Conservation (phyloP, 2,797 vertebrate genomes). For the Rhinogobio ventralis region DNA sequence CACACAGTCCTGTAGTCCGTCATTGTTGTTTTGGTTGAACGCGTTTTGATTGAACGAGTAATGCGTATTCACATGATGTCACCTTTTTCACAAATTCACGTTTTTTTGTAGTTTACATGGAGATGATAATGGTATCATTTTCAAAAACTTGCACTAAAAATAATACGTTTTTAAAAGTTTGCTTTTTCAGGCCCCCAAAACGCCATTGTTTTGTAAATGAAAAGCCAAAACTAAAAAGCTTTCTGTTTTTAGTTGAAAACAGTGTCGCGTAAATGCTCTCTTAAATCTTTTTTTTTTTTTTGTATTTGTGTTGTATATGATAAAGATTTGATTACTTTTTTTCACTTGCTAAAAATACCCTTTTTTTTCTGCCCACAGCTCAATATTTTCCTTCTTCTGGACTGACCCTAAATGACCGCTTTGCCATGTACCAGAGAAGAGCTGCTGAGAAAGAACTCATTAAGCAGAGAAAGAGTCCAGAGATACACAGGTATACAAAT, state of each 20-base stretch:
- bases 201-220: neutral
- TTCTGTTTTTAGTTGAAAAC: no score
- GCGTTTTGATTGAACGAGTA: neutral
- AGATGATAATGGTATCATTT: neutral
- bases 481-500: slow-evolving; percentile 94
- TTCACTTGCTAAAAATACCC: no score
- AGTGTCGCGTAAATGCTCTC: neutral
- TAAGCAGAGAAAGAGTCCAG: slow-evolving; percentile 97
- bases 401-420: slow-evolving; percentile 95
- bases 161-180: no score
- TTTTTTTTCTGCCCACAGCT: slow-evolving; percentile 74
- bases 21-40: no score
- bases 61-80: neutral
- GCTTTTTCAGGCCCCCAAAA: neutral
- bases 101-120: neutral
- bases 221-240: no score
- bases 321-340: no score
- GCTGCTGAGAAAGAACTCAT: slow-evolving; percentile 92
- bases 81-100: neutral
- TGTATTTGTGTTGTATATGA: no score
- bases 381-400: slow-evolving; percentile 94
- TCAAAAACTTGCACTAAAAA: neutral
- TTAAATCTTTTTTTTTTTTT: neutral
- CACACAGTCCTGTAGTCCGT: no score
- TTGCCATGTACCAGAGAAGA: slow-evolving; percentile 96